A percentile compares a stretch with the other conserved stretches of the same genome.
Evolutionary conservation across 2,797 vertebrate species (phyloP).

Genomic region (Acrossocheilus wenchowensis): DNA sequence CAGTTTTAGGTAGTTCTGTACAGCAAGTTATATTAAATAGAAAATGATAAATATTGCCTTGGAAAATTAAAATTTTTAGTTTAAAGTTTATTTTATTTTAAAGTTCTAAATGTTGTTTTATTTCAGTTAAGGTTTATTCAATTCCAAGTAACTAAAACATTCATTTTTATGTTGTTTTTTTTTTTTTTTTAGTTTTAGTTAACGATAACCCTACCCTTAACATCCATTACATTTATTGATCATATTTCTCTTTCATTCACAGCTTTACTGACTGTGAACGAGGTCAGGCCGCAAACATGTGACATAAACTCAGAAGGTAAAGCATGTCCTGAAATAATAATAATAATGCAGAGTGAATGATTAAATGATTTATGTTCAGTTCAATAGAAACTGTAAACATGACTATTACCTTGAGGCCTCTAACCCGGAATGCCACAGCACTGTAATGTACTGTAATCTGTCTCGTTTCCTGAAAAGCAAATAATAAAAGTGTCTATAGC

Average conservation of each 20-base stretch:
- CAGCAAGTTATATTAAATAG: background rate
- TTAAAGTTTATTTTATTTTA: too few species aligned
- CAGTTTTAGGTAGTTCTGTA: background rate
- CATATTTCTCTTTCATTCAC: slow-evolving; percentile 1
- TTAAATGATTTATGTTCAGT: background rate
- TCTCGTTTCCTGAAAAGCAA: background rate
- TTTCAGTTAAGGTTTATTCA: background rate
- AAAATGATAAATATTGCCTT: too few species aligned
- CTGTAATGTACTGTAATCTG: background rate
- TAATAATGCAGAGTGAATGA: background rate
- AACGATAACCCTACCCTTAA: background rate
- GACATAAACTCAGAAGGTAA: slow-evolving; percentile 7
- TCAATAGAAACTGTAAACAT: background rate
- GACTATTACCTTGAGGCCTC: background rate
- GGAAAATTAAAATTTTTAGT: background rate
- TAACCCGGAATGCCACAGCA: background rate
- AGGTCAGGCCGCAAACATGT: background rate
- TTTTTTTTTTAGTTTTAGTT: background rate
- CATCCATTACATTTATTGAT: background rate
- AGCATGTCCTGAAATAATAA: background rate
- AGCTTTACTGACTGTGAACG: slow-evolving; percentile 23
- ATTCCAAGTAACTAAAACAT: background rate
- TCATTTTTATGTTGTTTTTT: background rate
- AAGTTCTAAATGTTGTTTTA: background rate
- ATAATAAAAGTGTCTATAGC: background rate